Percentiles rank a stretch among this genome's conserved stretches.
phyloP scores from a whole-genome alignment of 2,888 invertebrate species.

The Limenitis camilla region DNA sequence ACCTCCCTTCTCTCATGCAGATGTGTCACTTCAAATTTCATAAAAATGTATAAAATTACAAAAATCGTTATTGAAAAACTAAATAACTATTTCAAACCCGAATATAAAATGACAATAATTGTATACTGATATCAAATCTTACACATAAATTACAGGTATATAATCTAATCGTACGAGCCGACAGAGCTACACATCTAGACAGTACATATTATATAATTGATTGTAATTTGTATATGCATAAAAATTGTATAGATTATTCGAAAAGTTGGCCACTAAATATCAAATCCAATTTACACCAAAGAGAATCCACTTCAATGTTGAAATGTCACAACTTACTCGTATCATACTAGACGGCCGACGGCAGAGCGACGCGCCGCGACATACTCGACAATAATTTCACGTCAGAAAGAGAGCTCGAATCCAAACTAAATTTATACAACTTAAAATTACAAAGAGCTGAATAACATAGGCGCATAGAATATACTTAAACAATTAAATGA shows the following conservation, averaged over 20 bases:
- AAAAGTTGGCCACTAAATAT: conserved; percentile 61
- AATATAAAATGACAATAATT: conserved; percentile 55
- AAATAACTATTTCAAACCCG: conserved; percentile 59
- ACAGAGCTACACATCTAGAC: conserved; percentile 59
- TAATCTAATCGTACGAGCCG: conserved; percentile 37
- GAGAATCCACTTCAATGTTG: conserved; percentile 6
- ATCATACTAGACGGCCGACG: too few relatives aligned
- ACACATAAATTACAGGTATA: conserved; percentile 36
- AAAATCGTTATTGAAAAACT: conserved; percentile 64
- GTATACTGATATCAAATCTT: conserved; percentile 68
- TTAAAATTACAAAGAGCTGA: conserved; percentile 48
- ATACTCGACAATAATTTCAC: conserved; percentile 34
- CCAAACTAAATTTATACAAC: conserved; percentile 64
- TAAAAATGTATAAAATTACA: conserved; percentile 74
- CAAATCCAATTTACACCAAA: conserved; percentile 25
- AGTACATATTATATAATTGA: conserved; percentile 49
- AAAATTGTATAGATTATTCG: conserved; percentile 64
- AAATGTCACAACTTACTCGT: too few relatives aligned
- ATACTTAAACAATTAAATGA: conserved; percentile 56
- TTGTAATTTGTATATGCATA: conserved; percentile 64
- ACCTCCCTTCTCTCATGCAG: conserved; percentile 51
- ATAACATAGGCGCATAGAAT: conserved; percentile 38
- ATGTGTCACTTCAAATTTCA: conserved; percentile 63
- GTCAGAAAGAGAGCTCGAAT: conserved; percentile 52
- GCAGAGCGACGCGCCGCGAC: conserved; percentile 29